phyloP scores from a whole-genome alignment of 2,797 vertebrate species.

The Amazonetta brasiliensis region DNA sequence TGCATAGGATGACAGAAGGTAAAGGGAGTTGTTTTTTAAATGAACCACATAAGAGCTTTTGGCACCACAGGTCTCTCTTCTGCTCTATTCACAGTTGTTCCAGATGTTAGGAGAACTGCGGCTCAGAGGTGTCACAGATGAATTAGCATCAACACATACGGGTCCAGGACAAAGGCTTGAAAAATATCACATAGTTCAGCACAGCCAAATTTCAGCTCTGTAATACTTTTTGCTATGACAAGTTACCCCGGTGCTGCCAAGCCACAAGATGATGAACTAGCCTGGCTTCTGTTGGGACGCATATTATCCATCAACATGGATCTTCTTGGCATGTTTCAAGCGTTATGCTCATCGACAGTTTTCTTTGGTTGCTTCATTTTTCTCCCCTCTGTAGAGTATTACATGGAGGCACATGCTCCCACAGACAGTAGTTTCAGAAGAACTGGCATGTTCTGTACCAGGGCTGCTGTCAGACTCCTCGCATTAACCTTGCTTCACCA shows the following conservation, averaged over 20 bases:
- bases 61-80: neutral
- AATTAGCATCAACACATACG: neutral
- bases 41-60: neutral
- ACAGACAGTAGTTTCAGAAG: neutral
- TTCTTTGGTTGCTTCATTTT: neutral
- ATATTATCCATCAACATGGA: neutral
- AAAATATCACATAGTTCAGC: neutral
- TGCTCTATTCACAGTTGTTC: neutral
- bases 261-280: neutral
- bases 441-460: neutral
- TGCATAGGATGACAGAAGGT: neutral
- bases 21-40: neutral
- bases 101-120: neutral
- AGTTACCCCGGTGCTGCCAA: neutral
- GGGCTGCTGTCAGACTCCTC: neutral
- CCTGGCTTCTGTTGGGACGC: neutral
- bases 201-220: neutral
- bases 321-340: neutral
- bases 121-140: neutral
- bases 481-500: constrained; percentile 26
- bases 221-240: neutral
- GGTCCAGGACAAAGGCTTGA: neutral
- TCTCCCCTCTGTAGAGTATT: neutral
- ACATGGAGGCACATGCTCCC: neutral
- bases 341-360: neutral